Evolutionary conservation across 2,113 vertebrate species (phyloP), one percentile per base, ranked within the genome.

Genomic region (Prionailurus viverrinus): DNA sequence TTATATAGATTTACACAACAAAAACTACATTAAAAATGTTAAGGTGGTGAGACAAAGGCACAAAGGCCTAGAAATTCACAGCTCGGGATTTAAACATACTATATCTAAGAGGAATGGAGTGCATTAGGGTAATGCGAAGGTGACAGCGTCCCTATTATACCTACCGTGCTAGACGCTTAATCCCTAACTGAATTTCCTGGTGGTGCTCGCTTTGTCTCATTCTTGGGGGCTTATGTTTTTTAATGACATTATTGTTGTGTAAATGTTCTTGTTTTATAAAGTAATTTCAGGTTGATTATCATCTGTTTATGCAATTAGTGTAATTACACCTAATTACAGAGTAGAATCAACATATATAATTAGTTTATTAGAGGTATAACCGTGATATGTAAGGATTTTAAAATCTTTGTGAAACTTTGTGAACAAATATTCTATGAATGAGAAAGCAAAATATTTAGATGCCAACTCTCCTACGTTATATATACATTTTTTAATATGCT

Each of bases 1-100:
- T 99, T 99, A 99, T 98, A 98, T 98, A 99, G 98, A 99, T 99
- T 99, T 99, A 99, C 99, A 99, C 99, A 99, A 99, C 98, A 99
- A 99, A 99, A 99, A 99, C 98, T 98, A 98, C 98, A 98, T 99
- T 98, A 99, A 98, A 98, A 98, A 99, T 95, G 94, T 98, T 98
- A 98, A 98, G 98, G 99, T 98, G 98, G 97, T 97, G 97, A 99
- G 98, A 98, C 98, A 98, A 98, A 98, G 98, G 96, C 98, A 99
- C 98, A 98, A 98, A 99, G 98, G 98, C 98, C 96, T 97, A 97
- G 98, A 98, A 98, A 98, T 98, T 98, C 98, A 98, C 98, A 98
- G 98, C 97, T 98, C 97, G 19, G 98, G 98, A 99, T 99, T 99
- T 98, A 98, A 98, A 99, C 98, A 98, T 97, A 98, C 98, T 98